A percentile compares a stretch with the other conserved stretches of the same genome.
Evolutionary conservation across 2,113 vertebrate genomes (phyloP).

Genomic region (Thermophis baileyi): DNA sequence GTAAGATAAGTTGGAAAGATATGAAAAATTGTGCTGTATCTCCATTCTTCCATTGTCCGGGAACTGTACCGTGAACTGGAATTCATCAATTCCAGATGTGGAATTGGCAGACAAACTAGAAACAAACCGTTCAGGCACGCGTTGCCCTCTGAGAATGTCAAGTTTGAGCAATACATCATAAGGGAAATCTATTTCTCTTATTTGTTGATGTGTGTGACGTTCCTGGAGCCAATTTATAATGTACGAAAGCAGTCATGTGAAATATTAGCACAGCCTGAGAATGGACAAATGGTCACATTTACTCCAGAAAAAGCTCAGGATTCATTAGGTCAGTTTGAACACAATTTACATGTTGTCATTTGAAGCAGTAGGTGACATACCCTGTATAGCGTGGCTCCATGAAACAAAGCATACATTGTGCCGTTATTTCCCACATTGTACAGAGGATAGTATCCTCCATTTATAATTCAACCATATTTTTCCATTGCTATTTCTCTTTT

Average conservation of each 20-base stretch:
- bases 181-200: slow-evolving; percentile 10
- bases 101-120: slow-evolving; percentile 24
- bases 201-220: not conserved
- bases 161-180: not conserved
- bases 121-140: not conserved
- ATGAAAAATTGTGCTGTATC: slow-evolving; percentile 27
- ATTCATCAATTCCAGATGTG: slow-evolving; percentile 53
- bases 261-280: not conserved
- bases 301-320: not conserved
- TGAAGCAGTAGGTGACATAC: not conserved
- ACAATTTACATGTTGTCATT: not conserved
- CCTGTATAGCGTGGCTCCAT: not conserved
- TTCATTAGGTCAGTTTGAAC: not conserved
- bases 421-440: not conserved
- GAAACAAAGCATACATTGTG: not conserved
- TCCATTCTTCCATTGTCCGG: slow-evolving; percentile 11
- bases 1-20: not conserved
- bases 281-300: not conserved
- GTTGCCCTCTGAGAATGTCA: not conserved
- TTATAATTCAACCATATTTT: not conserved
- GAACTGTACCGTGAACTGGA: not conserved
- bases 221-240: not conserved
- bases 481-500: not conserved
- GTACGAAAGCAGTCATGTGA: not conserved
- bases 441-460: not conserved